These are phyloP conservation scores for Geopemphigus sp. DNA, from an alignment of 1,140 invertebrate genomes.

Conservation along the genomic window DNA sequence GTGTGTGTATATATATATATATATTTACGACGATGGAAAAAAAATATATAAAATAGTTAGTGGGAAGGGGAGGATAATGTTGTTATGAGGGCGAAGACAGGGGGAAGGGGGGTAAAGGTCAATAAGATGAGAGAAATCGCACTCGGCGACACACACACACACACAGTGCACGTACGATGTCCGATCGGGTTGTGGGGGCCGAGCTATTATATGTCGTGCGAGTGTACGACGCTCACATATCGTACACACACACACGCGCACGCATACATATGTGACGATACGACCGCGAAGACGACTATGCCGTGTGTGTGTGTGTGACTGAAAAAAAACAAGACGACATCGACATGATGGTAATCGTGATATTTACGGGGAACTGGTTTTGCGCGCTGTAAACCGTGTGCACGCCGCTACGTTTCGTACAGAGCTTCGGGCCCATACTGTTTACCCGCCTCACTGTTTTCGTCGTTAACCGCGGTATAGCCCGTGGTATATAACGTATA, in stretches of 20 bases:
- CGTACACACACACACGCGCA: too few relatives aligned
- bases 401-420: too few relatives aligned
- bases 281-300: neutral
- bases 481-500: too few relatives aligned
- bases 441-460: neutral
- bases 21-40: too few relatives aligned
- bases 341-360: slow-evolving; percentile 36
- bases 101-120: slow-evolving; percentile 37
- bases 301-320: neutral
- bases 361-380: slow-evolving; percentile 40
- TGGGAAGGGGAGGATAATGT: neutral
- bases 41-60: neutral
- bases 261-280: slow-evolving; percentile 10
- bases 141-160: neutral
- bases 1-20: too few relatives aligned
- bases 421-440: slow-evolving; percentile 8
- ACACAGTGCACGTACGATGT: neutral
- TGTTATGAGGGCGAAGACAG: neutral
- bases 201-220: too few relatives aligned
- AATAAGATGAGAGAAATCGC: slow-evolving; percentile 38
- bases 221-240: too few relatives aligned
- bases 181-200: slow-evolving; percentile 14
- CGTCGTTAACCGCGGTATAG: neutral
- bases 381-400: neutral
- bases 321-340: slow-evolving; percentile 10